These are phyloP conservation scores for Myotis daubentonii DNA, from an alignment of 2,797 vertebrate genomes.

Conservation along the genomic window DNA sequence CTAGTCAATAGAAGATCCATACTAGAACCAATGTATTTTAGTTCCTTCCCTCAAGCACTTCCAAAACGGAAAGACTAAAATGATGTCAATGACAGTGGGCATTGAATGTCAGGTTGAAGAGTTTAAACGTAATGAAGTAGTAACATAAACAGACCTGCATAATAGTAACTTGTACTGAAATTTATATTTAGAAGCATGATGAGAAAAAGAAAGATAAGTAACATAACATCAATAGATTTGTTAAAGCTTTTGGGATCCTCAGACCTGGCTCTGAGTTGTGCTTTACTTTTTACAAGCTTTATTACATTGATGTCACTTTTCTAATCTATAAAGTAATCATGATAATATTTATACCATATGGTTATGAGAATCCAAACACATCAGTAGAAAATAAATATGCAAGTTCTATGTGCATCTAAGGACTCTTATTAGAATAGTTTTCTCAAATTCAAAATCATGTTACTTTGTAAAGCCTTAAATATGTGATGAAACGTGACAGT, in stretches of 20 bases:
- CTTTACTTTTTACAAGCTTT: not conserved
- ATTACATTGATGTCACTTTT: not conserved
- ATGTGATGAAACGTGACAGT: not conserved
- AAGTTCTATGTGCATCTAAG: not conserved
- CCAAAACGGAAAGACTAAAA: constrained; percentile 23
- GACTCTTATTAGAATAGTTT: not conserved
- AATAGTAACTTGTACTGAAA: not conserved
- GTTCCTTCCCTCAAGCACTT: not conserved
- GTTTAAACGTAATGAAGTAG: not conserved
- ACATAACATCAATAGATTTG: not conserved
- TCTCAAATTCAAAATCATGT: not conserved
- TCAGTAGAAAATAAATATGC: not conserved
- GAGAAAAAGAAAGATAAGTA: not conserved
- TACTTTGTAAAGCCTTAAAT: not conserved
- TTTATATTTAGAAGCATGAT: not conserved
- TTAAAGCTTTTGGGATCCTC: not conserved
- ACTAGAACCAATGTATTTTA: not conserved
- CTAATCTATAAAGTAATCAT: not conserved
- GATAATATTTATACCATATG: not conserved
- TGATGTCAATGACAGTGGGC: not conserved
- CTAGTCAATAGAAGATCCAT: not conserved
- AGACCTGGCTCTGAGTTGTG: not conserved
- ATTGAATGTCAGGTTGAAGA: not conserved
- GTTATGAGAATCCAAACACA: not conserved
- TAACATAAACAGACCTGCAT: not conserved